Evolutionary conservation across 2,888 invertebrate genomes (phyloP), one percentile per base, ranked within the genome.

Genomic region (Athalia rosae): DNA sequence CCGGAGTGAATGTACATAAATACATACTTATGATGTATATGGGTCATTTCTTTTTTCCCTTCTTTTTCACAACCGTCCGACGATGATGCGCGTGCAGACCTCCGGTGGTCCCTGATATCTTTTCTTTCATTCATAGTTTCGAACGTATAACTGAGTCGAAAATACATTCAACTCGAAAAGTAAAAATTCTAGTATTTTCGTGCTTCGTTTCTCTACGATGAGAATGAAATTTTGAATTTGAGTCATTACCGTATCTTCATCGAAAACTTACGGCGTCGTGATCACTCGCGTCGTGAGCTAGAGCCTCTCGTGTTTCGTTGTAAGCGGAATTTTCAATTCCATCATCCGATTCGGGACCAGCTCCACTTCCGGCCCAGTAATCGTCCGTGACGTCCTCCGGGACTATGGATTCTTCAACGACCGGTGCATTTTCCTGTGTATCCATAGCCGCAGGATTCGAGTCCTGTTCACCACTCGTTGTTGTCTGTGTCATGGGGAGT

Each of bases 261-360:
- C 13, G 6, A 7, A 41, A 78, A 92, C 94, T 94, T 90, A 95
- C 95, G 83, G 95, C 93, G 85, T 95, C 95, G 86, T 94, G 94
- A 88, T 95, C 94, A 85, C 94, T 95, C 83, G 95, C 94, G 84
- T 95, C 95, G 79, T 94, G 93, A 80, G 93, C 93, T 50, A 95
- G 90, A 0, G 94, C 94, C 87, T 95, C 95, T 87, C 94, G 92
- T 3, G 94, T 94, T 86, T 93, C 93, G 87, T 94, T 94, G 89
- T 92, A 91, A 67, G 80, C 76, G 11, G 80, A 64, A 64, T 80
- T 76, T 28, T 28, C 28, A 28, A 28, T 28, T 8, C 81, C 80
- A 11, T 86, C 87, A 5, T 89, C 89, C 50, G 89, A 89, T 47
- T 88, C 89, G 43, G 88, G 88, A 48, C 89, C 88, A 3, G 89